A percentile compares a stretch with the other conserved stretches of the same genome.
Evolutionary conservation across 2,797 vertebrate species (phyloP).

Genomic region (Falco naumanni): DNA sequence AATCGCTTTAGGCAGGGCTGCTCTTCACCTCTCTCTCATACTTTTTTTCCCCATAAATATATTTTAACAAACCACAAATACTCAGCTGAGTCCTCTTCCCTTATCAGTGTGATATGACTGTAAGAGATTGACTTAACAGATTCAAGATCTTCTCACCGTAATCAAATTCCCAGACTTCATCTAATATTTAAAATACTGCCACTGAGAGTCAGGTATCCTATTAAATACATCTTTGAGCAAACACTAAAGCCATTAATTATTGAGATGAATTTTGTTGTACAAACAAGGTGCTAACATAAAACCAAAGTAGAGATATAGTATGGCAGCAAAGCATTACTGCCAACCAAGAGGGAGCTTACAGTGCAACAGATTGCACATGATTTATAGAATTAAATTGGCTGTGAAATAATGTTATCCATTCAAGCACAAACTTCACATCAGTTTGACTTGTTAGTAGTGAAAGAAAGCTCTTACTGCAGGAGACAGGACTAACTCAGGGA

Average conservation of each 20-base stretch:
- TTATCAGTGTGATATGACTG: neutral
- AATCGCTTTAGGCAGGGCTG: neutral
- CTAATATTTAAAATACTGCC: neutral
- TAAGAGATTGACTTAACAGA: neutral
- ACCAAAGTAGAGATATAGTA: neutral
- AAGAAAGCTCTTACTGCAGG: conserved; percentile 4
- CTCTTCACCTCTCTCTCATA: neutral
- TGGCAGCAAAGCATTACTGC: neutral
- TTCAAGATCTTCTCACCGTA: neutral
- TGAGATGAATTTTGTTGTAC: conserved; percentile 4
- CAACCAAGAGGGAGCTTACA: conserved; percentile 19
- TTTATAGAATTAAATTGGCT: conserved; percentile 62
- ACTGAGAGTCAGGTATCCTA: neutral
- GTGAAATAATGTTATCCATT: conserved; percentile 64
- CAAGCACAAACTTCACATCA: conserved; percentile 38
- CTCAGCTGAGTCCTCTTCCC: neutral
- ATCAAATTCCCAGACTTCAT: neutral
- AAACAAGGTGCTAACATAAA: neutral
- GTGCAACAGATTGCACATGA: conserved; percentile 17
- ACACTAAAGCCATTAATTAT: conserved; percentile 25
- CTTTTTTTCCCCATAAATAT: neutral
- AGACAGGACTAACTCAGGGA: neutral
- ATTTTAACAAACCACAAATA: neutral
- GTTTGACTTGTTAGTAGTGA: neutral
- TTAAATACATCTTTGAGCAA: conserved; percentile 4